Conservation (phyloP, 2,113 vertebrate species). For the Hemibates koningsi region DNA sequence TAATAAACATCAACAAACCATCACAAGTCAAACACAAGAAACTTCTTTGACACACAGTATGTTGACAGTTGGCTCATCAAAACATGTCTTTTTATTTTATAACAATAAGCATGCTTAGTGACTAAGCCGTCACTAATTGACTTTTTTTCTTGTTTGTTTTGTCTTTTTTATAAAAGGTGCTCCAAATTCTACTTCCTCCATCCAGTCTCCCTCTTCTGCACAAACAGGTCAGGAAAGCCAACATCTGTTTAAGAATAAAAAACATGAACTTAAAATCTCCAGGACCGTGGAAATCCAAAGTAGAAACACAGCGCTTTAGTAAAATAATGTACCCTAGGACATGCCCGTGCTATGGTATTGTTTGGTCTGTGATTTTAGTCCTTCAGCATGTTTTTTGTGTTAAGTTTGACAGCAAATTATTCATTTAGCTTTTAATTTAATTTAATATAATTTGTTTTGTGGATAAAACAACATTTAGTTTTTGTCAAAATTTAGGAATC, state of each 20-base stretch:
- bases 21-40: neutral
- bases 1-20: neutral
- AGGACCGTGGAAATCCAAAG: rapidly evolving
- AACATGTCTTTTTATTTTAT: neutral
- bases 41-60: neutral
- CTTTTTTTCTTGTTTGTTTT: rapidly evolving
- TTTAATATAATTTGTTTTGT: rapidly evolving
- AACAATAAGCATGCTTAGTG: neutral
- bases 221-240: rapidly evolving
- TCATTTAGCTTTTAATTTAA: rapidly evolving
- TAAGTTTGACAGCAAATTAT: neutral
- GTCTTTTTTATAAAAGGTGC: neutral
- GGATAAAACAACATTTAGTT: neutral
- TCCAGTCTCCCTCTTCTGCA: neutral
- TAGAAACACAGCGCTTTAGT: rapidly evolving
- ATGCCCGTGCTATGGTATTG: rapidly evolving
- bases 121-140: neutral
- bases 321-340: rapidly evolving
- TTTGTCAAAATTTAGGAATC: neutral
- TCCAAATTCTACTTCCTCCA: neutral
- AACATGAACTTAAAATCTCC: rapidly evolving
- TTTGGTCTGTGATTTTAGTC: rapidly evolving
- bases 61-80: rapidly evolving
- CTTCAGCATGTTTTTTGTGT: rapidly evolving
- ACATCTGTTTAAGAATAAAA: rapidly evolving